Conservation (phyloP, 1,140 invertebrate genomes). For the Lordiphosa clarofinis region DNA sequence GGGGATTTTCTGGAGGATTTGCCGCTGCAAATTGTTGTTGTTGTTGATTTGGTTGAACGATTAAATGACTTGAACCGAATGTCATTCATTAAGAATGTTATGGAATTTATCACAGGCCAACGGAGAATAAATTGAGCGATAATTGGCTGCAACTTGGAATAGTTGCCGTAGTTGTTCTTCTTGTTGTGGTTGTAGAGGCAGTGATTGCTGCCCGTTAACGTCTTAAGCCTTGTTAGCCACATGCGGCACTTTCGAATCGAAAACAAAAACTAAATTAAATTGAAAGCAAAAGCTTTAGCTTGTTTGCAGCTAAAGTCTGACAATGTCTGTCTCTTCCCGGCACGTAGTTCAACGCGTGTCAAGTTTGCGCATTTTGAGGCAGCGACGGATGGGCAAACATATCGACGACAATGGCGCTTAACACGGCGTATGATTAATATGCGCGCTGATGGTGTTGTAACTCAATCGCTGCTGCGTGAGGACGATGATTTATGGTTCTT, state of each 20-base stretch:
- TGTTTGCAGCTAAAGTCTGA: slow-evolving; percentile 2
- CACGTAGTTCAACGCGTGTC: slow-evolving; percentile 54
- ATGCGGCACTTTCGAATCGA: slow-evolving; percentile 51
- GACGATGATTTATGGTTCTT: slow-evolving; percentile 58
- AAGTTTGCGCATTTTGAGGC: slow-evolving; percentile 58
- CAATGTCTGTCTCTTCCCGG: slow-evolving; percentile 1
- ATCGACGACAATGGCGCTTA: slow-evolving; percentile 28
- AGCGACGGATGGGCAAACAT: slow-evolving; percentile 48
- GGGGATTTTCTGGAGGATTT: slow-evolving; percentile 9
- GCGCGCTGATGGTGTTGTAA: slow-evolving; percentile 23
- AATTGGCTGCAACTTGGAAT: slow-evolving; percentile 26
- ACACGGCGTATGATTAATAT: slow-evolving; percentile 65
- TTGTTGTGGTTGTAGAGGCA: slow-evolving; percentile 32
- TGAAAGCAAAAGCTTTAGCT: slow-evolving; percentile 1
- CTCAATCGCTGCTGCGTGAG: slow-evolving; percentile 36
- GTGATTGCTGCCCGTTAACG: slow-evolving; percentile 46
- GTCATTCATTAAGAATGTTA: slow-evolving; percentile 77
- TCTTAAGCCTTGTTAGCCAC: slow-evolving; percentile 52
- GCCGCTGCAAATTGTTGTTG: slow-evolving; percentile 24
- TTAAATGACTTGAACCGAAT: slow-evolving; percentile 64
- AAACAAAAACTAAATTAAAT: slow-evolving; percentile 15
- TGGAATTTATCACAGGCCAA: slow-evolving; percentile 51
- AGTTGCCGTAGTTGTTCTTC: slow-evolving; percentile 17
- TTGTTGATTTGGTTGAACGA: slow-evolving; percentile 52
- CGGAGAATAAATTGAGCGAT: slow-evolving; percentile 50